A percentile compares a stretch with the other conserved stretches of the same genome.
These are phyloP conservation scores for Miopithecus talapoin DNA, from an alignment of 2,797 vertebrate genomes.

Conservation along the genomic window DNA sequence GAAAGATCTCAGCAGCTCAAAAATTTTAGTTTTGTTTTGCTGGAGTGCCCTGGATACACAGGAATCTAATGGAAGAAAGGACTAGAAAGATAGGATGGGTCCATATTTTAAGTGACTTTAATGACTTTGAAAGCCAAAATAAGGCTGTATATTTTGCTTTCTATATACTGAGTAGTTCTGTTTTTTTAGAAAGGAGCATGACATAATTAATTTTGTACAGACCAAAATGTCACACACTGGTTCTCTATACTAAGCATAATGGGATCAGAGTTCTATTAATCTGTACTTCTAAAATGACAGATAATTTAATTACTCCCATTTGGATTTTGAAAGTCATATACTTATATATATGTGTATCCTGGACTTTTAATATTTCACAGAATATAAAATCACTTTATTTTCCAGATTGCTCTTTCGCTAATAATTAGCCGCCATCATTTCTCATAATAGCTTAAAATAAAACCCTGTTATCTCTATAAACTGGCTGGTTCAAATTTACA, in stretches of 20 bases:
- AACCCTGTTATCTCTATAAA: background rate
- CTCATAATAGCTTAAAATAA: background rate
- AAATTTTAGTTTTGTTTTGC: background rate
- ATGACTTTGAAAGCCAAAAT: slow-evolving; percentile 15
- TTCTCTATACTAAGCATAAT: background rate
- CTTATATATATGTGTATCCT: background rate
- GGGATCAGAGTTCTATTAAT: background rate
- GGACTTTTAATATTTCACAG: slow-evolving; percentile 9
- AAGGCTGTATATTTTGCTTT: background rate
- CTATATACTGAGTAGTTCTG: background rate
- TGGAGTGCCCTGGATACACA: background rate
- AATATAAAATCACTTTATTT: slow-evolving; percentile 6
- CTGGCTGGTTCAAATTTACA: background rate
- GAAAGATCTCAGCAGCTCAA: background rate
- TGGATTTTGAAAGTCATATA: background rate
- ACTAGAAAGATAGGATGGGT: background rate
- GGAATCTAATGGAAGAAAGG: background rate
- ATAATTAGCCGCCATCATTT: background rate
- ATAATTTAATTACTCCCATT: background rate
- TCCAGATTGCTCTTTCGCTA: background rate
- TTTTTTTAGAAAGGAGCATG: background rate
- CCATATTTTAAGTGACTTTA: background rate
- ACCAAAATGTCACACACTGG: background rate
- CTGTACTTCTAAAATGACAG: background rate
- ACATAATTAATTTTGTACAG: background rate